Conservation (phyloP, 2,113 vertebrate species). For the Notarius lentiginosus region DNA sequence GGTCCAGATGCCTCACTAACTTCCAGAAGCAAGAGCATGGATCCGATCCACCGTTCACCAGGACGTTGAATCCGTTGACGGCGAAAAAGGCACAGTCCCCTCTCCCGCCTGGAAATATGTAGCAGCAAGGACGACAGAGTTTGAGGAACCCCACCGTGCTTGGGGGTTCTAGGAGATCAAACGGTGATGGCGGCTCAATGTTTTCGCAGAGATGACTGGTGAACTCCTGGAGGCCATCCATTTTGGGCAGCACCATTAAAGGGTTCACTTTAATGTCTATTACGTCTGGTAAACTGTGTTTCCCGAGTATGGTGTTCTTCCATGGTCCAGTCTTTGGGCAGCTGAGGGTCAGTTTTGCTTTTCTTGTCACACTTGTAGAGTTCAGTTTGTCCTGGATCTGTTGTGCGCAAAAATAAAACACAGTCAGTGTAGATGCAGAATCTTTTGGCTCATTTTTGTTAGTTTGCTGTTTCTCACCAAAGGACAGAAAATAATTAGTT, state of each 20-base stretch:
- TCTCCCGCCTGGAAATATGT: constrained; percentile 81
- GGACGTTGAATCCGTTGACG: constrained; percentile 81
- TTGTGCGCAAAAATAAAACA: background rate
- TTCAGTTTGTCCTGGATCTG: constrained; percentile 77
- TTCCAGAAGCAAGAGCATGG: constrained; percentile 84
- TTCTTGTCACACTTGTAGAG: constrained; percentile 54
- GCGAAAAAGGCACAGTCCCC: constrained; percentile 84
- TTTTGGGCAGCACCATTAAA: constrained; percentile 60
- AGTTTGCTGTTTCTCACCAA: background rate
- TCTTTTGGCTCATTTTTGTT: background rate
- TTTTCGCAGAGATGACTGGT: constrained; percentile 79
- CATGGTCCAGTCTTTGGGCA: constrained; percentile 78
- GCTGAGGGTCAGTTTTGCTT: constrained; percentile 73
- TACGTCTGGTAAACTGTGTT: constrained; percentile 71
- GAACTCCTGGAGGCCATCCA: constrained; percentile 81
- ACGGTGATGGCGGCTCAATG: constrained; percentile 74
- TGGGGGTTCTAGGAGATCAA: constrained; percentile 82
- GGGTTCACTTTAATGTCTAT: constrained; percentile 79
- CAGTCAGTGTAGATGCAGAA: background rate
- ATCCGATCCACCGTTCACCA: constrained; percentile 84
- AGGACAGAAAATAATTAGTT: background rate
- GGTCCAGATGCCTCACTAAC: constrained; percentile 82
- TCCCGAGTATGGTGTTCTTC: constrained; percentile 65
- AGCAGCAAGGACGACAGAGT: constrained; percentile 84
- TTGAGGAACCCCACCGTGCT: constrained; percentile 82